A percentile compares a stretch with the other conserved stretches of the same genome.
Conservation (phyloP, 1,140 invertebrate species). For the Bombus polaris region DNA sequence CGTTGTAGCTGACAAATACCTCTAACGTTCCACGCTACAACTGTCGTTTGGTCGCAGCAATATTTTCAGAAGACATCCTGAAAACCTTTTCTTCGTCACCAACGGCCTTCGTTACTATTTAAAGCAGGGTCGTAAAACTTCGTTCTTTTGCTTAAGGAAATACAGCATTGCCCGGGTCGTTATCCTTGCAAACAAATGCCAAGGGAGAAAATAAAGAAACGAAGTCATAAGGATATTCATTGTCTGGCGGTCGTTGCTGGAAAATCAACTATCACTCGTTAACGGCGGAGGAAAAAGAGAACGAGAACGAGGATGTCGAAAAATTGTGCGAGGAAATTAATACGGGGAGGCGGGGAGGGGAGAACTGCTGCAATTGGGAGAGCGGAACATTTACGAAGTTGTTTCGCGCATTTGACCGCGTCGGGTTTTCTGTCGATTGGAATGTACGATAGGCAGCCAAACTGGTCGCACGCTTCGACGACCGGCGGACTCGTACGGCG, state of each 20-base stretch:
- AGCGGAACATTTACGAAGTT: conserved; percentile 48
- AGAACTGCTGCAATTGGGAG: background rate
- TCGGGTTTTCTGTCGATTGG: conserved; percentile 65
- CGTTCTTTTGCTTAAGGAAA: conserved; percentile 12
- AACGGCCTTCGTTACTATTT: conserved; percentile 41
- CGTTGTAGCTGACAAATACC: too few species aligned
- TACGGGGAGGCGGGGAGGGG: background rate
- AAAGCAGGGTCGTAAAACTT: conserved; percentile 46
- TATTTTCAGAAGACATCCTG: background rate
- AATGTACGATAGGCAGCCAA: conserved; percentile 72
- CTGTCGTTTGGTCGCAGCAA: too few species aligned
- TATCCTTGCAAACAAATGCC: conserved; percentile 53
- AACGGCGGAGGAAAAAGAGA: background rate
- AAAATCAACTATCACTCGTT: conserved; percentile 12
- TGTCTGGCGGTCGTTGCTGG: background rate
- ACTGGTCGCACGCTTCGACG: conserved; percentile 60
- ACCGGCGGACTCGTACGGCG: background rate
- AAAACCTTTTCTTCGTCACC: background rate
- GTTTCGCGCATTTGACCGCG: conserved; percentile 62
- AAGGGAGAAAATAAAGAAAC: background rate
- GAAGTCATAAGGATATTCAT: conserved; percentile 28
- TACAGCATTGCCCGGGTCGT: conserved; percentile 24
- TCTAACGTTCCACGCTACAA: too few species aligned
- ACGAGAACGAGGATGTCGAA: background rate
- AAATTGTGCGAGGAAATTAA: background rate